phyloP scores from a whole-genome alignment of 2,113 vertebrate genomes.

The Pristiophorus japonicus region DNA sequence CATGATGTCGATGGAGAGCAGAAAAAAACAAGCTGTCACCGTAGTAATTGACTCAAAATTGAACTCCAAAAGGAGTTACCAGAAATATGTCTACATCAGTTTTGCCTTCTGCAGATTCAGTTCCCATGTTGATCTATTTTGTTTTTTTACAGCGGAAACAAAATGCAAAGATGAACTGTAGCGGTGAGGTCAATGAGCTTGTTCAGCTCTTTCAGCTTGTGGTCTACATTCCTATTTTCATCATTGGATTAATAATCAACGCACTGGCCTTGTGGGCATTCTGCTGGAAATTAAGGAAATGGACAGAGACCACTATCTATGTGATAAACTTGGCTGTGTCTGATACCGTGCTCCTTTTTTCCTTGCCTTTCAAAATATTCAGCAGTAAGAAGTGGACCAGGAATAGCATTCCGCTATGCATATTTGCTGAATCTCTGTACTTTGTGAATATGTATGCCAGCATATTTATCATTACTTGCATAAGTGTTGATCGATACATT shows the following conservation, averaged over 20 bases:
- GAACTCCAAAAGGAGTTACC: neutral
- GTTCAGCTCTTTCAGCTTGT: constrained; percentile 51
- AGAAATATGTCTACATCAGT: neutral
- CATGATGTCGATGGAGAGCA: neutral
- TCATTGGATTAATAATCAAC: constrained; percentile 56
- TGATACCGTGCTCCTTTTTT: constrained; percentile 58
- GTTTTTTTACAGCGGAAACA: neutral
- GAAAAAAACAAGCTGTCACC: neutral
- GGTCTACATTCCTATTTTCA: constrained; percentile 51
- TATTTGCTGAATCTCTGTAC: constrained; percentile 57
- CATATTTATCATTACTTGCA: constrained; percentile 59
- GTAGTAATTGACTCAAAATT: neutral
- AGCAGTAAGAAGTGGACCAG: constrained; percentile 47
- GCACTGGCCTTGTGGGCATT: constrained; percentile 53
- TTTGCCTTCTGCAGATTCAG: neutral
- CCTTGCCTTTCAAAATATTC: constrained; percentile 60
- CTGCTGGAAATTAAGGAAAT: constrained; percentile 51
- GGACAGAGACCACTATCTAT: constrained; percentile 56
- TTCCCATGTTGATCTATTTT: neutral
- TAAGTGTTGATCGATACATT: constrained; percentile 54
- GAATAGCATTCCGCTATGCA: constrained; percentile 51
- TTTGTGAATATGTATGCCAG: constrained; percentile 66
- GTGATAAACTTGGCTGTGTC: constrained; percentile 55
- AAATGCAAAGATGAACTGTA: neutral
- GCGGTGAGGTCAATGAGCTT: neutral